Evolutionary conservation across 1,140 invertebrate species (phyloP), one percentile per base, ranked within the genome.

Genomic region (Camponotus pennsylvanicus): DNA sequence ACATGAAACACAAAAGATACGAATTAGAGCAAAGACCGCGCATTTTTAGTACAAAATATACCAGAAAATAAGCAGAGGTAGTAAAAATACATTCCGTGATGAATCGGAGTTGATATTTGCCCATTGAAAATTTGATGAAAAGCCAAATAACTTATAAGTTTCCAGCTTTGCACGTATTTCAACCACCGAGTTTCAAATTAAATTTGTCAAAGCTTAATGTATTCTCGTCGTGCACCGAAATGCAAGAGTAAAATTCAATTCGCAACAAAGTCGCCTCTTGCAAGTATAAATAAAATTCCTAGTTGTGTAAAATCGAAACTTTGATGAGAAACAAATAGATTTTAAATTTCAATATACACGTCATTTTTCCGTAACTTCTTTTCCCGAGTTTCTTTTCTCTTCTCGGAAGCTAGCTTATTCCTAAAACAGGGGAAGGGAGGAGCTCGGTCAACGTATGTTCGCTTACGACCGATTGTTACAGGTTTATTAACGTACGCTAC

Each of bases 401-500:
- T 9, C 9, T 45, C 42, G 11, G 42, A 37, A 32, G 49, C 32
- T 0, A 55, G 52, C 7, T 0, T 3, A n/a, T 21, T 21, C 76
- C 42, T 15, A 59, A 64, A 77, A 18, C n/a, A 5, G n/a, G 9
- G 4, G 21, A 49, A 80, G 27, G 34, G 63, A 42, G 18, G 64
- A 40, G 18, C 49, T 59, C 37, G 18, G 18, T 55, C 45, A n/a
- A 3, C 61, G 49, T n/a, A 15, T 49, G 13, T 49, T 49, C 40
- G n/a, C 67, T 86, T 40, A 70, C 49, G 55, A 52, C 45, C 73
- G 52, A 37, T 52, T 70, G 70, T 63, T 79, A 78, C 64, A 49
- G 37, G 77, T 75, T 88, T 88, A 67, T 83, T 45, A 86, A 79
- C 69, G 69, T 27, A 66, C 32, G 61, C 67, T 40, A 27, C 27